Base-by-base conservation (phyloP, 2,113 vertebrate species). In the Hydrolagus affinis region DNA sequence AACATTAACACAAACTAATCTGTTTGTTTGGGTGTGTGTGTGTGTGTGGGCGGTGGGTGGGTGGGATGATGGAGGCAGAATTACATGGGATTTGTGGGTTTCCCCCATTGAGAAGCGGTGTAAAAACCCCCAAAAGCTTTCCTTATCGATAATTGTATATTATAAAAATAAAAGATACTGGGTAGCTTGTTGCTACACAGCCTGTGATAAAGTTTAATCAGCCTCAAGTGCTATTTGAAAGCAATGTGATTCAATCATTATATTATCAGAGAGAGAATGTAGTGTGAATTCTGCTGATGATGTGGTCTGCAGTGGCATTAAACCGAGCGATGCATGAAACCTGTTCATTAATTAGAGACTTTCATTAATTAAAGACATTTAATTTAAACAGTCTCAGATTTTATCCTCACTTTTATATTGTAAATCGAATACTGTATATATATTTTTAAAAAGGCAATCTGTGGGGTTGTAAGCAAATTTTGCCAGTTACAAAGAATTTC, bases 341-440 rank as follows among this genome's bases (percentile, higher is more conserved):
- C 25, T 66, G 78, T 83, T 83, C 78, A 83, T 83, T 83, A 83
- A 83, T 83, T 83, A 83, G 60, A 62, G 25, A 66, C 25, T 9
- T 83, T 83, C 77, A 83, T 83, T 83, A 83, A 83, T 83, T 83
- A 83, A 66, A 66, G 78, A 83, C 78, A 83, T 83, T 83, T 83
- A 83, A 83, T 83, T 83, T 83, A 83, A 83, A 68, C 62, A 83
- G 60, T 66, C 78, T 83, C 62, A 66, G 78, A 83, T 66, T 83
- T 83, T 83, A 83, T 83, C 62, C 28, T 66, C 17, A 17, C 28
- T 32, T 44, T 66, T 83, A 68, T 66, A 83, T 83, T 83, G 78
- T 80, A 83, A 83, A 83, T 83, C 64, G 77, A 83, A 28, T 83
- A 83, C 60, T 62, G 21, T 83, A 66, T 64, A 83, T 44, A 44